A percentile compares a stretch with the other conserved stretches of the same genome.
These are phyloP conservation scores for Lycophotia porphyrea DNA, from an alignment of 2,888 invertebrate genomes.

Conservation along the genomic window DNA sequence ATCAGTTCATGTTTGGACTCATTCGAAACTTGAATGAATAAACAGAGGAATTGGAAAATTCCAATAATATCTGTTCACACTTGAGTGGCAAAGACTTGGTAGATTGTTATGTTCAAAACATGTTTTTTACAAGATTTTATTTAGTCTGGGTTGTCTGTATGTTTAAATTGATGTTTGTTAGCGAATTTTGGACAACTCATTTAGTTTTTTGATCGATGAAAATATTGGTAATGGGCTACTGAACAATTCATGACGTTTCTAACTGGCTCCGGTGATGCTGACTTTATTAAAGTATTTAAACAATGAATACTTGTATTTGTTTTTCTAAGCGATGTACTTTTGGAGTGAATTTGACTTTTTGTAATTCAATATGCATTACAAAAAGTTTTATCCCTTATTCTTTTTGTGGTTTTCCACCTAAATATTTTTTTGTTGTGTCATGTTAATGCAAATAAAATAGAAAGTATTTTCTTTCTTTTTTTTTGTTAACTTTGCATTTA, in stretches of 20 bases:
- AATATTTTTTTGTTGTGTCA: neutral
- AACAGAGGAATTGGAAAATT: constrained; percentile 26
- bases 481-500: neutral
- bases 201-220: neutral
- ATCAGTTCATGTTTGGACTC: constrained; percentile 13
- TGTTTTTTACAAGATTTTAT: neutral
- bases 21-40: neutral
- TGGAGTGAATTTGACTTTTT: too few species aligned
- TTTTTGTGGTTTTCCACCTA: neutral
- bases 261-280: neutral
- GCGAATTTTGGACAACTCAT: neutral
- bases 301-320: neutral
- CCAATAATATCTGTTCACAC: constrained; percentile 24
- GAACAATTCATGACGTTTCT: neutral
- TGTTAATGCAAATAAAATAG: neutral
- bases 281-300: neutral
- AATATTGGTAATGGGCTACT: neutral
- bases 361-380: too few species aligned
- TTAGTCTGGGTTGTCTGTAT: neutral
- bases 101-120: constrained; percentile 12
- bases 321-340: neutral
- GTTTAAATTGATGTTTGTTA: neutral
- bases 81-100: neutral
- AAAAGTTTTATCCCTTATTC: too few species aligned
- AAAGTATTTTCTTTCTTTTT: neutral